These are phyloP conservation scores for Microchrysa polita DNA, from an alignment of 2,888 invertebrate species.

Conservation along the genomic window DNA sequence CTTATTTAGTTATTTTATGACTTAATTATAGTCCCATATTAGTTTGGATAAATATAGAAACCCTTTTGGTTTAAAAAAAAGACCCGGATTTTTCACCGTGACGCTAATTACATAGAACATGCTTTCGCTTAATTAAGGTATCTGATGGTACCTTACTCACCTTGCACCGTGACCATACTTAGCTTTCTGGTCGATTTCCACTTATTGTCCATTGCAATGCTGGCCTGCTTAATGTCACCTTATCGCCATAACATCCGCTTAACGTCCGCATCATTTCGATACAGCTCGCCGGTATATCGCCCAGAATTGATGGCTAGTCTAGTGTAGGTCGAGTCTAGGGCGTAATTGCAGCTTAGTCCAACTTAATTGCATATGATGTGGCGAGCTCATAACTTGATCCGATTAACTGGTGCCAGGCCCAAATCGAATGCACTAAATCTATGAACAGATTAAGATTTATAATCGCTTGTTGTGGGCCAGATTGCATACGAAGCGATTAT, in stretches of 20 bases:
- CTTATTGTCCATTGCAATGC: no score
- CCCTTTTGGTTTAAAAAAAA: no score
- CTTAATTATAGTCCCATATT: no score
- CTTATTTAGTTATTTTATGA: no score
- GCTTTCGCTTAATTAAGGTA: no score
- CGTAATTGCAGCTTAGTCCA: constrained; percentile 36
- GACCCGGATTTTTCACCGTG: no score
- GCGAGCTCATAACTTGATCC: constrained; percentile 41
- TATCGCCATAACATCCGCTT: neutral
- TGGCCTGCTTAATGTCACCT: neutral
- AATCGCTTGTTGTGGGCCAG: constrained; percentile 19
- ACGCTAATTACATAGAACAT: no score
- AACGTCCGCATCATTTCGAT: neutral
- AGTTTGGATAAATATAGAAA: no score
- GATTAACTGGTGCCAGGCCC: constrained; percentile 27
- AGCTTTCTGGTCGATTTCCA: no score
- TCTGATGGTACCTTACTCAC: no score
- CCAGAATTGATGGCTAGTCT: constrained; percentile 16
- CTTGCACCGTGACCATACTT: no score
- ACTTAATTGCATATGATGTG: constrained; percentile 29
- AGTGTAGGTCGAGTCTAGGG: neutral
- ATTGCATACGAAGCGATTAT: constrained; percentile 41
- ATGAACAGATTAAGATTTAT: constrained; percentile 42
- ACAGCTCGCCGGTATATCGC: neutral
- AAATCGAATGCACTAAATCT: constrained; percentile 41